phyloP scores from a whole-genome alignment of 1,140 invertebrate species.

The Lordiphosa collinella region DNA sequence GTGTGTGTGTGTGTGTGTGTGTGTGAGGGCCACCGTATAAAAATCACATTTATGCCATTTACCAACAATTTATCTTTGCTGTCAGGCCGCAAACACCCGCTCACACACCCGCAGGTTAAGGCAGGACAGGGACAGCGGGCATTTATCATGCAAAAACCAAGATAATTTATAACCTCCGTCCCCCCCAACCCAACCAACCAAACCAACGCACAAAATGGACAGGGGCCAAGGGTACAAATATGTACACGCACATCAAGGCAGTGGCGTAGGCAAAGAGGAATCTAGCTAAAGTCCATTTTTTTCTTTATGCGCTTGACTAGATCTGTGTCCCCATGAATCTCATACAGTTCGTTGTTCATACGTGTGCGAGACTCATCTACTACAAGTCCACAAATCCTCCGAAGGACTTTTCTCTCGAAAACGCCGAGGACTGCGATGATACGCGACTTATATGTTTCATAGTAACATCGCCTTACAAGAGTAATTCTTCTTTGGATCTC shows the following conservation, averaged over 20 bases:
- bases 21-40: constrained; percentile 37
- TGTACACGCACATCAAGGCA: constrained; percentile 9
- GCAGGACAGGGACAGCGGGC: constrained; percentile 26
- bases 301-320: too few species aligned
- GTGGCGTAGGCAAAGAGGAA: not conserved
- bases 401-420: too few species aligned
- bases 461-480: too few species aligned
- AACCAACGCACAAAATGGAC: constrained; percentile 48
- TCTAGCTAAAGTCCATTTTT: too few species aligned
- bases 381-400: too few species aligned
- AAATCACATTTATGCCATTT: constrained; percentile 78
- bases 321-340: too few species aligned
- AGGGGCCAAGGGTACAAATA: constrained; percentile 36
- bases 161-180: constrained; percentile 71
- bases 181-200: not conserved
- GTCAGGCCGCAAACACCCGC: constrained; percentile 69
- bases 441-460: too few species aligned
- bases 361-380: too few species aligned
- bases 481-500: too few species aligned
- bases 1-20: too few species aligned
- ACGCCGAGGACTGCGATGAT: too few species aligned
- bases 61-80: constrained; percentile 75
- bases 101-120: constrained; percentile 14
- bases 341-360: too few species aligned
- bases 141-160: constrained; percentile 75